Evolutionary conservation across 1,140 invertebrate genomes (phyloP).

Genomic region (Yoshiicerus persimilis): DNA sequence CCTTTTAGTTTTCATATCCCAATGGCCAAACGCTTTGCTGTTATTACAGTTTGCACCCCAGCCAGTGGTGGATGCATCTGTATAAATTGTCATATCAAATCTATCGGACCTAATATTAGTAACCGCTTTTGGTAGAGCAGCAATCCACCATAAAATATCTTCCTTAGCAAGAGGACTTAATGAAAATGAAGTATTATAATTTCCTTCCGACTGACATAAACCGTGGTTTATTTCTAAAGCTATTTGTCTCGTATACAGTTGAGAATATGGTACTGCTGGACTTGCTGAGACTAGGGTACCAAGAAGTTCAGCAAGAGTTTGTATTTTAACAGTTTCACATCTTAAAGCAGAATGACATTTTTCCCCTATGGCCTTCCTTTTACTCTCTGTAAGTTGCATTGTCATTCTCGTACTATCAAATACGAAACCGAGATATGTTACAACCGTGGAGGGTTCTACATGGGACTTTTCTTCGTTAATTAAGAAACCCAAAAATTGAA

Average conservation of each 20-base stretch:
- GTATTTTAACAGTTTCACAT: background rate
- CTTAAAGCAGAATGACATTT: background rate
- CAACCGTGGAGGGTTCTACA: background rate
- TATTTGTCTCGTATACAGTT: slow-evolving; percentile 32
- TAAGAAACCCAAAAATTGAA: slow-evolving; percentile 26
- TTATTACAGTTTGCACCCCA: background rate
- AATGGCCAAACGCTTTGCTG: background rate
- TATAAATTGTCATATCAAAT: background rate
- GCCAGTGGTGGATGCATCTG: background rate
- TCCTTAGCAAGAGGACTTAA: background rate
- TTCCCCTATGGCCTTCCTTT: background rate
- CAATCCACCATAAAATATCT: slow-evolving; percentile 24
- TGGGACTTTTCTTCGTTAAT: background rate
- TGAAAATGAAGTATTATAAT: background rate
- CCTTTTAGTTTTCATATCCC: background rate
- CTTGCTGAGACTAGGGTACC: slow-evolving; percentile 16
- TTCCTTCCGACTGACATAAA: background rate
- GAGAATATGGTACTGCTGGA: slow-evolving; percentile 17
- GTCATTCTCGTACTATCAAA: slow-evolving; percentile 22
- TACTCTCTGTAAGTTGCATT: background rate
- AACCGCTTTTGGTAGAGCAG: background rate
- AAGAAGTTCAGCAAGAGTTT: background rate
- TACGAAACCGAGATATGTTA: slow-evolving; percentile 1
- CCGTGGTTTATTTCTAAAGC: background rate
- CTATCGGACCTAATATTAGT: background rate